phyloP scores from a whole-genome alignment of 1,140 invertebrate genomes.

The Drosophila tropicalis region DNA sequence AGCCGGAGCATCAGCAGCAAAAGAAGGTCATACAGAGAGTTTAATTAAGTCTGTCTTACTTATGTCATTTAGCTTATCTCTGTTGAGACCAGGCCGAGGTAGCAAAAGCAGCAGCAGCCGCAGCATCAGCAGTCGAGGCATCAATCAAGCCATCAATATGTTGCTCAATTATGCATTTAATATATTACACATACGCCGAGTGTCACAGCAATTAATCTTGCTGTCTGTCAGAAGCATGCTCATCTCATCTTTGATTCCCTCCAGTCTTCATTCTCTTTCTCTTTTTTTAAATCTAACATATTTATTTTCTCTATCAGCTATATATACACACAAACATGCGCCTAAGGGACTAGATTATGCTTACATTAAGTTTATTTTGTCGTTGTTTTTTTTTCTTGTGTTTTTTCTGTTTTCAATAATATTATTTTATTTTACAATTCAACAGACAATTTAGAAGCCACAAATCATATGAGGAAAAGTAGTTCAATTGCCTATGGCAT shows the following conservation, averaged over 20 bases:
- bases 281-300: conserved; percentile 10
- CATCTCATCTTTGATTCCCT: conserved; percentile 2
- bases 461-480: conserved; percentile 63
- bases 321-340: too few relatives aligned
- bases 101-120: not conserved
- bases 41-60: conserved; percentile 48
- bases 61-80: conserved; percentile 60
- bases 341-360: conserved; percentile 6
- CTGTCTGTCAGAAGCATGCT: conserved; percentile 30
- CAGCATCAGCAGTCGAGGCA: conserved; percentile 3
- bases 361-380: conserved; percentile 6
- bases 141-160: conserved; percentile 53
- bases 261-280: conserved; percentile 13
- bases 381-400: not conserved
- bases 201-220: conserved; percentile 56
- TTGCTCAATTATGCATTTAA: conserved; percentile 58
- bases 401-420: conserved; percentile 14
- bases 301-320: too few relatives aligned
- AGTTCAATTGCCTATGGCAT: conserved; percentile 71
- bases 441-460: conserved; percentile 61
- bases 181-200: conserved; percentile 53
- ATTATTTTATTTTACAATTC: conserved; percentile 39
- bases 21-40: conserved; percentile 56
- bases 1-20: conserved; percentile 15
- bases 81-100: conserved; percentile 39